A percentile compares a stretch with the other conserved stretches of the same genome.
Conservation (phyloP, 2,797 vertebrate genomes). For the Sebastes ruberrimus region DNA sequence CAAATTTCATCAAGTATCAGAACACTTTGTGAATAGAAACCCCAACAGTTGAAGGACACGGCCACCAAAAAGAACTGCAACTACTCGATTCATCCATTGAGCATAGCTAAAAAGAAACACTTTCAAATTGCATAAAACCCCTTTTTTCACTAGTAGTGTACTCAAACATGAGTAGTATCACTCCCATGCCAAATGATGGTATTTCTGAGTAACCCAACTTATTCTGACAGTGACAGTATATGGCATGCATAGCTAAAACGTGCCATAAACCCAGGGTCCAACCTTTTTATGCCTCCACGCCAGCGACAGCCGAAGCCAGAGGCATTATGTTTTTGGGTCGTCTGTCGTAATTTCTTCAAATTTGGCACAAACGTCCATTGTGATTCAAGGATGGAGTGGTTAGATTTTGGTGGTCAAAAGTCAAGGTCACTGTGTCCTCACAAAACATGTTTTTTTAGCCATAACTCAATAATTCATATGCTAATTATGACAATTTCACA, state of each 20-base stretch:
- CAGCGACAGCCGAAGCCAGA: too few relatives aligned
- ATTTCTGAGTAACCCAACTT: background rate
- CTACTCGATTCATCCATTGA: background rate
- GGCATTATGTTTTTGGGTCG: too few relatives aligned
- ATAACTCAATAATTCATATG: too few relatives aligned
- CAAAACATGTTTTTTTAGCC: too few relatives aligned
- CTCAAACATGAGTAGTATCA: background rate
- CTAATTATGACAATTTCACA: too few relatives aligned
- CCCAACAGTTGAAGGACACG: background rate
- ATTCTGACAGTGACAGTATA: background rate
- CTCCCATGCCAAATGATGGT: background rate
- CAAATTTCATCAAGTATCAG: slow-evolving; percentile 4
- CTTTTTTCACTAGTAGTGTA: background rate
- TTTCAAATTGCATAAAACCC: background rate
- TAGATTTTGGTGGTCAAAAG: too few relatives aligned
- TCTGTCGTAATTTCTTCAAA: too few relatives aligned
- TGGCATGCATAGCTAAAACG: background rate
- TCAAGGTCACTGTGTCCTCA: too few relatives aligned
- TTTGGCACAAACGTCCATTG: too few relatives aligned
- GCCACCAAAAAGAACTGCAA: background rate
- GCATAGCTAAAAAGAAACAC: background rate
- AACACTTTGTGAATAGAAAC: background rate
- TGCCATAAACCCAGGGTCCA: background rate
- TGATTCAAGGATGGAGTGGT: too few relatives aligned
- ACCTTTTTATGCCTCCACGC: background rate